Evolutionary conservation across 2,888 invertebrate species (phyloP).

Genomic region (Malthinus flaveolus): DNA sequence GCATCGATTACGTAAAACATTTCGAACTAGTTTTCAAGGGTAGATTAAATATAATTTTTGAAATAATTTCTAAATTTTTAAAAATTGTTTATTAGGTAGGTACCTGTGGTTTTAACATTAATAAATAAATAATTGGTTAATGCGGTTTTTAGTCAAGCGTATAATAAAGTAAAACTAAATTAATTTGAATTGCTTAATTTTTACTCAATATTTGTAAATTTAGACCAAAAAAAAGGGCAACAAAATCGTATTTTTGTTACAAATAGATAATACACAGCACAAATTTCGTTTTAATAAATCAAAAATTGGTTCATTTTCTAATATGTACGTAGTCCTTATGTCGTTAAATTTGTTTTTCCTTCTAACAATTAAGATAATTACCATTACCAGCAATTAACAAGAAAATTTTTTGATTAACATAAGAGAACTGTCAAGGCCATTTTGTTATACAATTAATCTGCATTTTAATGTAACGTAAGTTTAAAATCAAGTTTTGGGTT

Average conservation of each 20-base stretch:
- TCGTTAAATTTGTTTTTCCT: background rate
- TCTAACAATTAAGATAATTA: too few species aligned
- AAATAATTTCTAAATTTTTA: background rate
- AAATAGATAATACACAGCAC: background rate
- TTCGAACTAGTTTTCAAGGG: too few species aligned
- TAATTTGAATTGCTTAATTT: too few species aligned
- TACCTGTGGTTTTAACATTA: background rate
- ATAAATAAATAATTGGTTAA: conserved; percentile 2
- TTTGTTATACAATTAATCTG: background rate
- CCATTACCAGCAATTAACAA: too few species aligned
- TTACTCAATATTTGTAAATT: too few species aligned
- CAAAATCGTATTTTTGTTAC: background rate
- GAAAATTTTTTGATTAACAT: conserved; percentile 1
- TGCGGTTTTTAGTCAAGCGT: conserved; percentile 7
- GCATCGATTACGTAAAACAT: too few species aligned
- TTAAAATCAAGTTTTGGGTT: background rate
- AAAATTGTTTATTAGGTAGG: conserved; percentile 1
- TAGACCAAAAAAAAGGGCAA: too few species aligned
- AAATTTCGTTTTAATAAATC: too few species aligned
- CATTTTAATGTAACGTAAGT: background rate
- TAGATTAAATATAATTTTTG: too few species aligned
- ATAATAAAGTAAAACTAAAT: conserved; percentile 1
- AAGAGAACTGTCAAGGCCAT: conserved; percentile 2
- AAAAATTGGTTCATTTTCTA: conserved; percentile 1
- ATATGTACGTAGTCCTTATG: background rate